Percentiles rank a stretch among this genome's conserved stretches.
Conservation (phyloP, 2,113 vertebrate species). For the Xenotilapia longispinis region DNA sequence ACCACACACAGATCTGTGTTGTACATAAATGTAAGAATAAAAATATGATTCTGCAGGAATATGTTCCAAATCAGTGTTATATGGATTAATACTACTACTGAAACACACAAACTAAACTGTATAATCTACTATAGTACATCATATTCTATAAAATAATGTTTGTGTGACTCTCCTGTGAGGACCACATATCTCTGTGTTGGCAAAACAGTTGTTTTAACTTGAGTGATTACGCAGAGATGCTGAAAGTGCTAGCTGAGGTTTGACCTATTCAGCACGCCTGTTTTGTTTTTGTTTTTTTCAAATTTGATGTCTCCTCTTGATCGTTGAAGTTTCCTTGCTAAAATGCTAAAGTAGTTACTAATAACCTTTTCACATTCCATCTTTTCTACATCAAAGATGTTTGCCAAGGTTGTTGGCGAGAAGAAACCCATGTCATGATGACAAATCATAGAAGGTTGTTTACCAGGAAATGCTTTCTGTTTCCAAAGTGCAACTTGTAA, state of each 20-base stretch:
- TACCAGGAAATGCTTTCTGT: rapidly evolving
- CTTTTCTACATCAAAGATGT: neutral
- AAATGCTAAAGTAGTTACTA: neutral
- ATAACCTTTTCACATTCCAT: neutral
- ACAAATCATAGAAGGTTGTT: neutral
- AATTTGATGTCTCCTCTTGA: neutral
- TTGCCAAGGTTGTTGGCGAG: neutral
- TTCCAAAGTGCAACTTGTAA: neutral
- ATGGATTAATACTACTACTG: neutral
- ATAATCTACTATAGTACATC: neutral
- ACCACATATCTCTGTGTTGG: neutral
- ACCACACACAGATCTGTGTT: neutral
- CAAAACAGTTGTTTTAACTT: neutral
- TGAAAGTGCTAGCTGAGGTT: neutral
- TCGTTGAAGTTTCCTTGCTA: neutral
- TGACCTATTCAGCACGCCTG: neutral
- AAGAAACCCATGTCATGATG: neutral
- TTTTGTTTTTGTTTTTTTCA: neutral
- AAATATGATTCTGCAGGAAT: neutral
- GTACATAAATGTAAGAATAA: neutral
- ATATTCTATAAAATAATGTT: neutral
- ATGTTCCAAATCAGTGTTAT: neutral
- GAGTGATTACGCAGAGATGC: neutral
- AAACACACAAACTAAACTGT: neutral
- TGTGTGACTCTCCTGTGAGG: neutral